phyloP scores from a whole-genome alignment of 1,140 invertebrate species.

The Lepeophtheirus salmonis region DNA sequence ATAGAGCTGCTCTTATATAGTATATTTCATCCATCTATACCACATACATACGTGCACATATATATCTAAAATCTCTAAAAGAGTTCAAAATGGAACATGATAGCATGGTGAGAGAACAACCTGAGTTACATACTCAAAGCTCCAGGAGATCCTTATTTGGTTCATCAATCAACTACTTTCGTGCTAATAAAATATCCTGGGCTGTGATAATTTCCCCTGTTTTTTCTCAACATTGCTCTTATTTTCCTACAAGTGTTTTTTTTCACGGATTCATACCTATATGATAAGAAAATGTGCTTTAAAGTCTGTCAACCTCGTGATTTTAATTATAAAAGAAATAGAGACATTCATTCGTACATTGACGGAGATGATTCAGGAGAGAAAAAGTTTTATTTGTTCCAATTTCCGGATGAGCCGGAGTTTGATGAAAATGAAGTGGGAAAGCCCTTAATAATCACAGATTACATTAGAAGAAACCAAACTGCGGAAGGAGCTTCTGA shows the following conservation, averaged over 20 bases:
- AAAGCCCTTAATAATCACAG: conserved; percentile 5
- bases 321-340: background rate
- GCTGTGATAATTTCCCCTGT: too few relatives aligned
- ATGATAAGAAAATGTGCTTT: conserved; percentile 7
- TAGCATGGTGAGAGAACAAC: too few relatives aligned
- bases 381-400: conserved; percentile 4
- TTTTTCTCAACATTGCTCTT: background rate
- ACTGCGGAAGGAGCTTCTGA: background rate
- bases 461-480: background rate
- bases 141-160: too few relatives aligned
- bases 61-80: too few relatives aligned
- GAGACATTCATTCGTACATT: background rate
- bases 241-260: background rate
- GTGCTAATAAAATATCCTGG: too few relatives aligned
- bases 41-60: too few relatives aligned
- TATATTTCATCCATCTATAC: too few relatives aligned
- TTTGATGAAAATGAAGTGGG: conserved; percentile 1
- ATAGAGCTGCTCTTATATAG: too few relatives aligned
- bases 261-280: background rate
- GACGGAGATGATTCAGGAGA: background rate
- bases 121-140: too few relatives aligned
- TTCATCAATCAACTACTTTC: too few relatives aligned
- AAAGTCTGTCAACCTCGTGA: conserved; percentile 7
- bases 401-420: conserved; percentile 7
- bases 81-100: too few relatives aligned